Percentiles rank a stretch among this genome's conserved stretches.
phyloP scores from a whole-genome alignment of 2,797 vertebrate species.

The Labeo calbasu region DNA sequence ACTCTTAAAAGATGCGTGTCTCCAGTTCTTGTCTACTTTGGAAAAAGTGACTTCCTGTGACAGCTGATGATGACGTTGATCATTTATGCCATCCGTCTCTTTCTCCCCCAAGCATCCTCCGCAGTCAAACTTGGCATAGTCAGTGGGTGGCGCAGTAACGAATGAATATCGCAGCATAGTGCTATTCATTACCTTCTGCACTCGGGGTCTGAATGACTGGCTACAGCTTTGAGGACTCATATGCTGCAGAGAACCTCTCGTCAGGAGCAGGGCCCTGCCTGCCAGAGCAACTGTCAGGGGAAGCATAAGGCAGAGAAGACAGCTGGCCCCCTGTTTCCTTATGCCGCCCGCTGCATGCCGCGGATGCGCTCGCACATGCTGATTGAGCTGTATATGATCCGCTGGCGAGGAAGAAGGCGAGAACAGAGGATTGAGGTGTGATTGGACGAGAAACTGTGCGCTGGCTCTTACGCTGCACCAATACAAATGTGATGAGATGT shows the following conservation, averaged over 20 bases:
- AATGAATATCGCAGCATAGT: constrained; percentile 65
- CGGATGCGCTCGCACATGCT: constrained; percentile 62
- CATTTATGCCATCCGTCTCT: constrained; percentile 30
- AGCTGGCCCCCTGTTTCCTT: constrained; percentile 68
- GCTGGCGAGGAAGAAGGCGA: constrained; percentile 27
- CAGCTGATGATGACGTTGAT: constrained; percentile 46
- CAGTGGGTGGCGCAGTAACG: constrained; percentile 64
- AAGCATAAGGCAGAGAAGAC: constrained; percentile 72
- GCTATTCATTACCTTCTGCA: constrained; percentile 74
- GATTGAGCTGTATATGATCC: constrained; percentile 65
- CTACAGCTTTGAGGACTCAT: constrained; percentile 55
- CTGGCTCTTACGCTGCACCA: constrained; percentile 10
- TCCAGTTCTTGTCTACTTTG: constrained; percentile 33
- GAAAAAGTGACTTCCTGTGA: constrained; percentile 34
- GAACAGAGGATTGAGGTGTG: constrained; percentile 28
- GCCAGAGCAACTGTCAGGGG: constrained; percentile 69
- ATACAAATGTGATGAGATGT: constrained; percentile 30
- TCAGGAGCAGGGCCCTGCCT: constrained; percentile 50
- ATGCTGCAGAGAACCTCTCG: constrained; percentile 55
- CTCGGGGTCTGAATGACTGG: constrained; percentile 63
- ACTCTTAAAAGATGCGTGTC: background rate
- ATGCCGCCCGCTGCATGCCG: constrained; percentile 54
- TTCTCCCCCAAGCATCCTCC: constrained; percentile 59
- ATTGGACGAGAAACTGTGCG: constrained; percentile 20
- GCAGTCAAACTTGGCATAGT: constrained; percentile 63